Evolutionary conservation across 2,888 invertebrate genomes (phyloP), one percentile per base, ranked within the genome.

Genomic region (Sussaba pulchella): DNA sequence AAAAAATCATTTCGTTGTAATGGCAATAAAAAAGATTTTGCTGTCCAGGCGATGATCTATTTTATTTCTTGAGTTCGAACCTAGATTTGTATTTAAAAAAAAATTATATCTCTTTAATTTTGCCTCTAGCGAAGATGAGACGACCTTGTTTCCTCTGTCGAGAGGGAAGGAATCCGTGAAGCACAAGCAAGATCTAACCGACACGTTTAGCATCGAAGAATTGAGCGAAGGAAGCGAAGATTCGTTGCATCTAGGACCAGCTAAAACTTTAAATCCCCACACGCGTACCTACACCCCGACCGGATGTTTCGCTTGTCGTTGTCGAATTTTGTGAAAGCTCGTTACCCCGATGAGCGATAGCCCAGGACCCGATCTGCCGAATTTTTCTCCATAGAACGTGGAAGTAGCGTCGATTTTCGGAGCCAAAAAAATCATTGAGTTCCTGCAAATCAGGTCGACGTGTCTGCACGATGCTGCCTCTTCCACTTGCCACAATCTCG

Each of bases 151-250:
- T 86, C 92, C 93, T 50, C 86, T 93, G 59, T 91, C 92, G 24
- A 89, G 91, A 75, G 86, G 87, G 1, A 91, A 90, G 70, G 89
- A 89, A 64, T 79, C 81, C 3, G 71, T 84, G 4, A 91, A 90
- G 81, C 90, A 91, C 63, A 93, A 94, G 73, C 93, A 93, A 85
- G 94, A 94, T 85, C 92, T 94, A 63, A 93, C 94, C 6, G 93
- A 94, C 85, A 94, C 94, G 81, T 92, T 94, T 83, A 94, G 94
- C 71, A 94, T 94, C 83, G 94, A 94, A 87, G 94, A 94, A 87
- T 90, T 94, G 72, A 92, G 91, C 70, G 90, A 87, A 14, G 86
- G 86, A 87, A 84, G 92, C 71, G 92, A 92, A 54, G 92, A 92
- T 79, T 92, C 92, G 31, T 78, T 92, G 45, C 88, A 92, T 71